Conservation (phyloP, 2,797 vertebrate species). For the Oreonectes daqikongensis region DNA sequence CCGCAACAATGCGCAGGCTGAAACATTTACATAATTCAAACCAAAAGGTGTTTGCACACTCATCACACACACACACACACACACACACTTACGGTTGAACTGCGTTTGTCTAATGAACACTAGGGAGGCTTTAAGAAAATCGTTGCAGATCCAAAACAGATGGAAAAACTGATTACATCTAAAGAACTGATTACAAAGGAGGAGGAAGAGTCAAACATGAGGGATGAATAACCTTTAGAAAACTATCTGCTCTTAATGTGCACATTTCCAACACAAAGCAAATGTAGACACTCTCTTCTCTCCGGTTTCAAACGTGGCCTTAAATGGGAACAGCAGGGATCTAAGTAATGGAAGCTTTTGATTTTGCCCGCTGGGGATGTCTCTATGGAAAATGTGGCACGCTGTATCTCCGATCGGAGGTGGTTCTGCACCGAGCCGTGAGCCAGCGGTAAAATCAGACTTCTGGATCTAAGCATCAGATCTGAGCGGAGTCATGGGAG, state of each 20-base stretch:
- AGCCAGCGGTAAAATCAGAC: constrained; percentile 24
- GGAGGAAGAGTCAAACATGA: constrained; percentile 30
- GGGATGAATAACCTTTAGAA: constrained; percentile 38
- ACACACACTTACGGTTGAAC: constrained; percentile 4
- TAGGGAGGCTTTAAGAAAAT: constrained; percentile 33
- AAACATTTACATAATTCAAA: constrained; percentile 35
- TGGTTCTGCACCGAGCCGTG: background rate
- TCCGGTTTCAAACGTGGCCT: constrained; percentile 22
- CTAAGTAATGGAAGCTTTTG: constrained; percentile 42
- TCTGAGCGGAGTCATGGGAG: background rate
- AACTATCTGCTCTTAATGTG: constrained; percentile 30
- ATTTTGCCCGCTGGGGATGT: constrained; percentile 36
- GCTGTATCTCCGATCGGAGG: constrained; percentile 26
- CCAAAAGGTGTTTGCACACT: constrained; percentile 15
- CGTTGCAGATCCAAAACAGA: constrained; percentile 24
- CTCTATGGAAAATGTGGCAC: constrained; percentile 32
- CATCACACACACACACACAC: background rate
- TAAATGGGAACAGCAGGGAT: constrained; percentile 38
- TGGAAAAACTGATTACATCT: constrained; percentile 44
- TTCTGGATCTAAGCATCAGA: background rate
- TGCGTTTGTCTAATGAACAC: constrained; percentile 24
- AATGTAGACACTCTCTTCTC: constrained; percentile 28
- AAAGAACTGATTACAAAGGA: constrained; percentile 38
- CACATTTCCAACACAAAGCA: constrained; percentile 30
- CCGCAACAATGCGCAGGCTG: background rate